Base-by-base conservation (phyloP, 2,888 invertebrate species). In the Chymomyza caudatula region DNA sequence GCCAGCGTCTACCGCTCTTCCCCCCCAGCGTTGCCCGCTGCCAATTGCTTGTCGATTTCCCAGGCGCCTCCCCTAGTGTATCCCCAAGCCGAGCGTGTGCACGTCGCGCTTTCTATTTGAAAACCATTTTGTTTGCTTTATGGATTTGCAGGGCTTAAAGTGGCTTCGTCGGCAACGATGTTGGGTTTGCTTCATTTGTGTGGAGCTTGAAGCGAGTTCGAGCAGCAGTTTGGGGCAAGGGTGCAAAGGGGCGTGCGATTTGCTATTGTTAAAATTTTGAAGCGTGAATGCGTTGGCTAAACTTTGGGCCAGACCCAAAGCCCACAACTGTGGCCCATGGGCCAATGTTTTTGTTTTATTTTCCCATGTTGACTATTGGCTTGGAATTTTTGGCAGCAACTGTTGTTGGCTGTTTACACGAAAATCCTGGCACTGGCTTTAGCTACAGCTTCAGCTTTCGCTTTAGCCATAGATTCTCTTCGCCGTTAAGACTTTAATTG, bases 131-230 rank as follows among this genome's bases (percentile, higher is more conserved):
- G 88, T 88, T 88, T 88, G 88, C 88, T 74, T 88, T 88, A 89
- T 88, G 89, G 88, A 88, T 88, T 88, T 88, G 81, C 76, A 74
- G 79, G 86, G 89, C 88, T 88, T 88, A 88, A 88, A 88, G 88
- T 88, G 88, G 88, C 89, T 88, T 88, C 87, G 74, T 69, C 77
- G 83, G 67, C 68, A 53, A 53, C 53, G 52, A 65, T 64, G 55
- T 82, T 83, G 78, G 79, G 80, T 78, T 85, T 83, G 86, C 86
- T 78, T 83, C 78, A 80, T 77, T 84, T 60, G 56, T 59, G 53
- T 47, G 25, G 17, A 22, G 59, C 29, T 47, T 19, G 37, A 15
- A 56, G 37, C 37, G 15, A 29, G 11, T 37, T 19, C 17, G 42
- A 37, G 63, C 54, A 23, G 51, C 25, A 15, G 61, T 29, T 22